Conservation (phyloP, 2,797 vertebrate genomes). For the Sebastes vulpes region DNA sequence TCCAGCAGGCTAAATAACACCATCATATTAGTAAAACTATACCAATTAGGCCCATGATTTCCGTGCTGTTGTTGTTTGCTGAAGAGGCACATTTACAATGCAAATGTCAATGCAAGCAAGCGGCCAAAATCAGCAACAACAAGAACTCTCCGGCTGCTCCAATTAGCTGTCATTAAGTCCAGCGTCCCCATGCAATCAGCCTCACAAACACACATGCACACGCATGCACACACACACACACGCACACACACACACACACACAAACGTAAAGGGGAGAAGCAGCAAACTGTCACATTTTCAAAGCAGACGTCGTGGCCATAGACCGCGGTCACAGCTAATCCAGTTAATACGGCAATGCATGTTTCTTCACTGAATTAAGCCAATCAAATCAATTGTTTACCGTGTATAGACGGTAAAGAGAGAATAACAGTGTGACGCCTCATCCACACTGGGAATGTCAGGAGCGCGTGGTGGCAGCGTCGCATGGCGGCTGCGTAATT, state of each 20-base stretch:
- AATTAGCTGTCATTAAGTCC: slow-evolving; percentile 65
- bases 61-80: slow-evolving; percentile 25
- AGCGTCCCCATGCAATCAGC: slow-evolving; percentile 29
- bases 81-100: slow-evolving; percentile 69
- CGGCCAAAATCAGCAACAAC: slow-evolving; percentile 13
- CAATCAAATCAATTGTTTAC: neutral
- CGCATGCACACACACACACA: neutral
- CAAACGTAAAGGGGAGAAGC: slow-evolving; percentile 8
- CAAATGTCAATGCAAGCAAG: slow-evolving; percentile 57
- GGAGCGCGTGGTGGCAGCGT: no score
- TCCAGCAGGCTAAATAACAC: slow-evolving; percentile 9
- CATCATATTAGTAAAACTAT: slow-evolving; percentile 18
- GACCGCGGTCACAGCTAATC: neutral
- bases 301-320: neutral
- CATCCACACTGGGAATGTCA: no score
- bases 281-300: neutral
- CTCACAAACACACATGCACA: neutral
- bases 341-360: neutral
- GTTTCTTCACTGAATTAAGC: neutral
- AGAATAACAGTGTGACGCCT: neutral
- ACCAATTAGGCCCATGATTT: slow-evolving; percentile 29
- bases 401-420: neutral
- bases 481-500: no score
- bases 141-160: slow-evolving; percentile 76
- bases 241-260: neutral